A percentile compares a stretch with the other conserved stretches of the same genome.
Conservation (phyloP, 1,140 invertebrate genomes). For the Popillia japonica region DNA sequence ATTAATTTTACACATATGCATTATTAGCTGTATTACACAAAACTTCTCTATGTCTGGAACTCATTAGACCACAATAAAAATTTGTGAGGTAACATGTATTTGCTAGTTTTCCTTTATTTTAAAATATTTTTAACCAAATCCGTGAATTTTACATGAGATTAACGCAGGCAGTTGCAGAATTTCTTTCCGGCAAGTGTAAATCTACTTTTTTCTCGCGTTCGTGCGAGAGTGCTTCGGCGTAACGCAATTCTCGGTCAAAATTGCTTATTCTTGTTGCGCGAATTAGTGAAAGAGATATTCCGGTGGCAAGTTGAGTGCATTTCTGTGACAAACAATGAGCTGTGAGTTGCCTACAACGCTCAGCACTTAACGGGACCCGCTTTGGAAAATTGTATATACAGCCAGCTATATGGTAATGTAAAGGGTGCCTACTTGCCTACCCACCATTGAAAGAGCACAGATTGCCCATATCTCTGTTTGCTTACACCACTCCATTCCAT, state of each 20-base stretch:
- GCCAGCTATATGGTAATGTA: constrained; percentile 44
- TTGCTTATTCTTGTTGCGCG: constrained; percentile 34
- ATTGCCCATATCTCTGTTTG: background rate
- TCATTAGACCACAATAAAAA: too few species aligned
- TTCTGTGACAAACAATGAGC: constrained; percentile 49
- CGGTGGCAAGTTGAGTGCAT: constrained; percentile 44
- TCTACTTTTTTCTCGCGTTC: background rate
- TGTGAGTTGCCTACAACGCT: constrained; percentile 46
- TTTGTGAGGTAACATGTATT: too few species aligned
- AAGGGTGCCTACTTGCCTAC: constrained; percentile 43
- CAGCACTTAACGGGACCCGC: constrained; percentile 48
- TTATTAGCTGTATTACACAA: too few species aligned
- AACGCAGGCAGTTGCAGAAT: background rate
- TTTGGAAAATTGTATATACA: constrained; percentile 33
- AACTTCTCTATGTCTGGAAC: too few species aligned
- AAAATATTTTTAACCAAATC: too few species aligned
- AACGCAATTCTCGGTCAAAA: constrained; percentile 27
- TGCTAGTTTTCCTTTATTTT: too few species aligned
- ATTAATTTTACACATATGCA: too few species aligned
- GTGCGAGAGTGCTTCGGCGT: background rate
- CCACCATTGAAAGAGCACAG: constrained; percentile 10
- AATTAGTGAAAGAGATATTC: constrained; percentile 34
- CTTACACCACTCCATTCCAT: background rate
- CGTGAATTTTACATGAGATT: too few species aligned
- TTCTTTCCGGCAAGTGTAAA: background rate